phyloP scores from a whole-genome alignment of 2,113 vertebrate species.

The Anolis sagrei region DNA sequence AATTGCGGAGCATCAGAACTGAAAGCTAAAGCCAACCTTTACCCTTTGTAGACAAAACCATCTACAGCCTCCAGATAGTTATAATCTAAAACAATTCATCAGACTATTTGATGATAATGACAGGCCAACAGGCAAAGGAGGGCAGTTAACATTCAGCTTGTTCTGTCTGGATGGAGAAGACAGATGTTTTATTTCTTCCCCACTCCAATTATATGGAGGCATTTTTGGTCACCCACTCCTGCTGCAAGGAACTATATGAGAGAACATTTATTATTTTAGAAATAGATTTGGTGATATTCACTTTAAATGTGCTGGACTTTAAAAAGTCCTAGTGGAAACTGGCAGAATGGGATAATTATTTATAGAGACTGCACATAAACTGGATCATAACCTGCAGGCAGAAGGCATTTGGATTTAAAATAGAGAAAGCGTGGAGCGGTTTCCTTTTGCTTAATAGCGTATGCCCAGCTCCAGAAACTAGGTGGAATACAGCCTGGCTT shows the following conservation, averaged over 20 bases:
- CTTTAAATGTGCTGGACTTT: not conserved
- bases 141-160: not conserved
- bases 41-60: not conserved
- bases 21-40: not conserved
- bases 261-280: not conserved
- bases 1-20: not conserved
- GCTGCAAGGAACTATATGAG: not conserved
- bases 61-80: not conserved
- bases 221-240: not conserved
- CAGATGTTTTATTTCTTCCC: constrained; percentile 5
- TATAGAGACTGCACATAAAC: not conserved
- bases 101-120: not conserved
- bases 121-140: not conserved
- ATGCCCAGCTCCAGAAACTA: not conserved
- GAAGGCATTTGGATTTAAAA: not conserved
- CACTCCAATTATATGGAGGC: not conserved
- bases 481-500: not conserved
- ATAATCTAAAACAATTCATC: constrained; percentile 8
- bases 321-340: not conserved
- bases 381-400: not conserved
- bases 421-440: not conserved
- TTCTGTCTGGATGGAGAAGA: not conserved
- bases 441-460: not conserved
- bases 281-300: not conserved
- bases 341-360: not conserved